A percentile compares a stretch with the other conserved stretches of the same genome.
phyloP scores from a whole-genome alignment of 92 coral and sea anemone genomes.

The Palythoa grandiflora region DNA sequence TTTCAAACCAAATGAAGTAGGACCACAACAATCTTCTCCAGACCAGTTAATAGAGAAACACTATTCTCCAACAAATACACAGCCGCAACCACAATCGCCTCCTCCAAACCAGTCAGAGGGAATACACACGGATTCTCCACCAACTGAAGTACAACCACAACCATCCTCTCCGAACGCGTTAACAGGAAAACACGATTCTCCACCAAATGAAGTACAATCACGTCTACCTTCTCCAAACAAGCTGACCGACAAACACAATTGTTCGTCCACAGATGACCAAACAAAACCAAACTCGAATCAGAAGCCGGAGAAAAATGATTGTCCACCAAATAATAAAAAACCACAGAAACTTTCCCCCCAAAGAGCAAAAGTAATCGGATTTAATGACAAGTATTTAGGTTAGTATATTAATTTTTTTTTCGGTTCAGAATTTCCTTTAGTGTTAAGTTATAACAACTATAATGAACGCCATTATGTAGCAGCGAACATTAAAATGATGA shows the following conservation, averaged over 20 bases:
- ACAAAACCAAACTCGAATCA: no score
- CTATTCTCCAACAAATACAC: background rate
- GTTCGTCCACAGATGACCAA: no score
- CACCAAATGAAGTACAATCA: background rate
- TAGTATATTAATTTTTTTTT: background rate
- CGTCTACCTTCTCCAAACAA: background rate
- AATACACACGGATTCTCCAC: background rate
- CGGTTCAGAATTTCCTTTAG: no score
- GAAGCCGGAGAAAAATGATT: background rate
- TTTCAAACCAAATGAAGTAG: background rate
- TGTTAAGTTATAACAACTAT: no score
- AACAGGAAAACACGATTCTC: conserved; percentile 7
- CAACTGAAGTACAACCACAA: background rate
- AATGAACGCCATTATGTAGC: no score
- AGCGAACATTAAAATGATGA: no score
- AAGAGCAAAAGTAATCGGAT: conserved; percentile 55
- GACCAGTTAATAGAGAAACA: background rate
- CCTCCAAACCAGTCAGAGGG: background rate
- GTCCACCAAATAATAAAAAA: background rate
- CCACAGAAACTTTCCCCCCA: conserved; percentile 2
- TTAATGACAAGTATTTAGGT: conserved; percentile 88
- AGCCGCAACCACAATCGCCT: background rate
- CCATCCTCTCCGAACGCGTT: background rate
- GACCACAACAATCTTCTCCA: background rate
- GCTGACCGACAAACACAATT: no score